Conservation (phyloP, 2,888 invertebrate species). For the Pristionchus fissidentatus region DNA sequence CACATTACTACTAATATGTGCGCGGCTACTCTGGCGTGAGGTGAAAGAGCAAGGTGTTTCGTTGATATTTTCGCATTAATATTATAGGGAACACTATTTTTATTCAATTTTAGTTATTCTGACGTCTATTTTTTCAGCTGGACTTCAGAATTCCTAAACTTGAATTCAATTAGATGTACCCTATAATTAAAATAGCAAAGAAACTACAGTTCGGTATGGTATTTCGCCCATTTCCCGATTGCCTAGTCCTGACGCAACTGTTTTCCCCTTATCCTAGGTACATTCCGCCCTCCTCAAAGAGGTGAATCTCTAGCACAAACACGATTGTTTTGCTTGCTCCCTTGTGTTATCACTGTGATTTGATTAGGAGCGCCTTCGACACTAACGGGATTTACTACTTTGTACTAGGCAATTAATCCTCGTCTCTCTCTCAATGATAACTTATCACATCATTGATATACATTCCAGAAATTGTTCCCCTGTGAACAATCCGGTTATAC, state of each 20-base stretch:
- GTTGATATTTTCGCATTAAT: too few relatives aligned
- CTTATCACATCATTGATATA: not conserved
- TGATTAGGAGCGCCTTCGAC: not conserved
- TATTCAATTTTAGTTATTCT: too few relatives aligned
- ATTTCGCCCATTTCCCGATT: too few relatives aligned
- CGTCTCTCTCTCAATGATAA: not conserved
- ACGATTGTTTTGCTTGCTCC: constrained; percentile 26
- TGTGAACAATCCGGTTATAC: not conserved
- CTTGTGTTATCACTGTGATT: constrained; percentile 37
- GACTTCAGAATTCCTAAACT: too few relatives aligned
- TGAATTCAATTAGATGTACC: too few relatives aligned
- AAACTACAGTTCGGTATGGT: too few relatives aligned
- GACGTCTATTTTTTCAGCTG: too few relatives aligned
- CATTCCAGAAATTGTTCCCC: not conserved
- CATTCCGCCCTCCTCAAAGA: not conserved
- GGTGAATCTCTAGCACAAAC: constrained; percentile 9
- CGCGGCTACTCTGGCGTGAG: not conserved
- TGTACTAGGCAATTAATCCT: not conserved
- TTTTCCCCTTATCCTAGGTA: not conserved
- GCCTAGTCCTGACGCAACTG: not conserved
- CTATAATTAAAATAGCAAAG: too few relatives aligned
- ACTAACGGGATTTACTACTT: not conserved
- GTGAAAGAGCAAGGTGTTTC: too few relatives aligned
- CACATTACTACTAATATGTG: constrained; percentile 39
- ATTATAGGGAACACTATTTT: too few relatives aligned